Evolutionary conservation across 1,140 invertebrate genomes (phyloP), one percentile per base, ranked within the genome.

Genomic region (Drosophila kohkoa): DNA sequence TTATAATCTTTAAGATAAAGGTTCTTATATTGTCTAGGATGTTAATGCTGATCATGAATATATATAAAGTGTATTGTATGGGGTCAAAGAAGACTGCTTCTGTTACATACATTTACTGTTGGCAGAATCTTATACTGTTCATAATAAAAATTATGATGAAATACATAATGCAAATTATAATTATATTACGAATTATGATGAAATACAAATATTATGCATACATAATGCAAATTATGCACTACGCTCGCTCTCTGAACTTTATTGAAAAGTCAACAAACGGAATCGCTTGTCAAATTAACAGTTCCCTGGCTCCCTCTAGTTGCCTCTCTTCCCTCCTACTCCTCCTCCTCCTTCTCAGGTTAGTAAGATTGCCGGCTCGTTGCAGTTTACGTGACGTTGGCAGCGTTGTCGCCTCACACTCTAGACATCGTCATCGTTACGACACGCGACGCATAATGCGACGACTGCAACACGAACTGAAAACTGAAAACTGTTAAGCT

Each of bases 401-500:
- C 72, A 48, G 72, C 75, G 59, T 71, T 49, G 75, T 58, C 55
- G 55, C 55, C 35, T 10, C 52, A 41, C 3, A 41, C 3, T 35
- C 8, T 38, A 8, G 15, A n/a, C 32, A 28, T 63, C 41, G 0
- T 32, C 25, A 38, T 48, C 46, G 32, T 86, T 86, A 86, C 82
- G 82, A 82, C 82, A 86, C 82, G 79, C 76, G 75, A 82, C 77
- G 63, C 55, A 83, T 86, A 85, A 83, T 83, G 81, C 74, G 75
- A 80, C 51, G 13, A 64, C 62, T 7, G 41, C 54, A 28, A 15
- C 51, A 25, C 60, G 48, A 71, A 54, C 11, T 64, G 51, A 45
- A 59, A 74, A 75, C 49, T 62, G 15, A 45, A 59, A 74, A 75
- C 51, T 63, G 52, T 58, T 70, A 75, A 71, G 59, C 68, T 32